Base-by-base conservation (phyloP, 2,888 invertebrate genomes). In the Anoplius nigerrimus region DNA sequence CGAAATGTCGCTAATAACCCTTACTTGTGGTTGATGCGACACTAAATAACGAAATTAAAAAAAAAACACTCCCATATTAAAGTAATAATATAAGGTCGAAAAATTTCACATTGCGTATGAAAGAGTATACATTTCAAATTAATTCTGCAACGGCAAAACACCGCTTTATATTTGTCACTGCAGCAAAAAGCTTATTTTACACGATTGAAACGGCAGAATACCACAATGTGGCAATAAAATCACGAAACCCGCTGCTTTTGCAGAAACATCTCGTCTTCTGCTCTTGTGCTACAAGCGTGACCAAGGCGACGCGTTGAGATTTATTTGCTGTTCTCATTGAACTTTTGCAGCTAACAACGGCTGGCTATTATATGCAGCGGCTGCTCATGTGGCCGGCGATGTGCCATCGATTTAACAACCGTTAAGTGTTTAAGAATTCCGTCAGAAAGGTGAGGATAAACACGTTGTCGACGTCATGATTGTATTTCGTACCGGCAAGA, bases 271-370 rank as follows among this genome's bases (percentile, higher is more conserved):
- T 55, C 18, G 55, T 22, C 54, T 45, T 13, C 22, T 53, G 53
- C 20, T 15, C 43, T 52, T 48, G 8, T 2, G 20, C 43, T 20
- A 58, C 43, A 21, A 2, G 54, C 56, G 56, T 27, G 48, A 55
- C 16, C 48, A 20, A 24, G 2, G 5, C 18, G 24, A n/a, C 48
- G n/a, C n/a, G 52, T 34, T 21, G 42, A 21, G 24, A 24, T 54
- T 18, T 54, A 43, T 73, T 74, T 73, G 67, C 67, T 8, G 20
- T 56, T 58, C 62, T 62, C 51, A 53, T 70, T 62, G 62, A 69
- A 64, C 51, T 65, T 58, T 48, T 53, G 60, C 61, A 42, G 56
- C 24, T 67, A 63, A 69, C 52, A 20, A 18, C 42, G 22, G 18
- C 45, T 57, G 24, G 11, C 43, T 20, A 15, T 34, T 59, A 54